phyloP scores from a whole-genome alignment of 2,797 vertebrate species.

The Fratercula arctica region DNA sequence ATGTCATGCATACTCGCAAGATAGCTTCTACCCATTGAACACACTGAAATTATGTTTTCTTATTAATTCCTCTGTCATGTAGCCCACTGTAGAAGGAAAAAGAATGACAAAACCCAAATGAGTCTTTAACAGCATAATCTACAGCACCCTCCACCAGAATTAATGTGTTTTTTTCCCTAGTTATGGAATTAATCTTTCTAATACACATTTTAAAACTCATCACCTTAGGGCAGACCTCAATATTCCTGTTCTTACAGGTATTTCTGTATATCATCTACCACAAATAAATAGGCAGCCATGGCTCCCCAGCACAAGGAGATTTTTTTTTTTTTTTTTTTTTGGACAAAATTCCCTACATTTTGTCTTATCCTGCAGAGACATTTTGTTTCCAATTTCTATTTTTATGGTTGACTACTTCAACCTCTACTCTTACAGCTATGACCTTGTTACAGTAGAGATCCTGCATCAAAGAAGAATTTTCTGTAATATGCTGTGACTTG shows the following conservation, averaged over 20 bases:
- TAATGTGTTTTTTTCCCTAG: neutral
- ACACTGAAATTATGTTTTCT: neutral
- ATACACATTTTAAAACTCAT: neutral
- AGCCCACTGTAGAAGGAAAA: neutral
- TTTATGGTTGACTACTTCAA: neutral
- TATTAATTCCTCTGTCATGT: neutral
- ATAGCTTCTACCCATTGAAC: neutral
- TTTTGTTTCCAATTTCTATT: neutral
- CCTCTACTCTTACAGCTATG: neutral
- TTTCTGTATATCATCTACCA: neutral
- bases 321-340: neutral
- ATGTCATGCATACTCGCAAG: neutral
- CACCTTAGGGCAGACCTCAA: neutral
- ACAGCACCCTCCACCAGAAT: neutral
- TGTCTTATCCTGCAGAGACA: neutral
- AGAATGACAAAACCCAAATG: neutral
- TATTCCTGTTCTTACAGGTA: neutral
- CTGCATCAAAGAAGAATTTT: neutral
- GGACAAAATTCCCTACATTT: neutral
- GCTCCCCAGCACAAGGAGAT: neutral
- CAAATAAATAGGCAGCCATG: neutral
- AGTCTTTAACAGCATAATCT: neutral
- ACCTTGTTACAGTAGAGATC: neutral
- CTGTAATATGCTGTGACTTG: neutral
- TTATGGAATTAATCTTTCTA: neutral